Conservation (phyloP, 2,113 vertebrate species). For the Plecotus auritus region DNA sequence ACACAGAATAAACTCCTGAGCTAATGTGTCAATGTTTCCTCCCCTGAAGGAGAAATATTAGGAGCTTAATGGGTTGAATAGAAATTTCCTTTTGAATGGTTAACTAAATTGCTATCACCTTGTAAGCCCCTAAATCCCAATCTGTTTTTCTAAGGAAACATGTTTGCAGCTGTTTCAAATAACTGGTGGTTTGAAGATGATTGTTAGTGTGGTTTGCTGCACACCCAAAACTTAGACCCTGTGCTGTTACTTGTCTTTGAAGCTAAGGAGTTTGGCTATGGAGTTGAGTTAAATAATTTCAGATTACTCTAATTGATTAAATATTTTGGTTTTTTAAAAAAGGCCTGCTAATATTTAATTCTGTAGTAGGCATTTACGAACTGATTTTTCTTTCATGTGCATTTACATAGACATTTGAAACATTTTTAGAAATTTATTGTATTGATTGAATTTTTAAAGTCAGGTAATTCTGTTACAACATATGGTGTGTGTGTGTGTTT, state of each 20-base stretch:
- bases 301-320: conserved; percentile 37
- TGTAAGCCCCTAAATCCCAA: conserved; percentile 43
- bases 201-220: conserved; percentile 64
- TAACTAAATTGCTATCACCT: conserved; percentile 56
- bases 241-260: conserved; percentile 62
- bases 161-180: conserved; percentile 68
- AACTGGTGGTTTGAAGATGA: conserved; percentile 63
- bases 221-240: conserved; percentile 50
- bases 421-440: conserved; percentile 31
- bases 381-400: neutral
- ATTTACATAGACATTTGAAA: conserved; percentile 13
- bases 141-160: conserved; percentile 49
- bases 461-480: neutral
- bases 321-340: neutral
- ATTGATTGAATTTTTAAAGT: neutral
- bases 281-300: conserved; percentile 61
- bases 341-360: conserved; percentile 16
- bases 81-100: conserved; percentile 50
- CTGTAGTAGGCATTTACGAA: neutral
- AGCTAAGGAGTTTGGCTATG: conserved; percentile 46
- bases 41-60: conserved; percentile 9
- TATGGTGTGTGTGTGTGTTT: neutral
- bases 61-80: conserved; percentile 18
- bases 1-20: neutral
- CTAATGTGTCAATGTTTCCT: neutral